Base-by-base conservation (phyloP, 2,888 invertebrate species). In the Pyrochroa serraticornis region DNA sequence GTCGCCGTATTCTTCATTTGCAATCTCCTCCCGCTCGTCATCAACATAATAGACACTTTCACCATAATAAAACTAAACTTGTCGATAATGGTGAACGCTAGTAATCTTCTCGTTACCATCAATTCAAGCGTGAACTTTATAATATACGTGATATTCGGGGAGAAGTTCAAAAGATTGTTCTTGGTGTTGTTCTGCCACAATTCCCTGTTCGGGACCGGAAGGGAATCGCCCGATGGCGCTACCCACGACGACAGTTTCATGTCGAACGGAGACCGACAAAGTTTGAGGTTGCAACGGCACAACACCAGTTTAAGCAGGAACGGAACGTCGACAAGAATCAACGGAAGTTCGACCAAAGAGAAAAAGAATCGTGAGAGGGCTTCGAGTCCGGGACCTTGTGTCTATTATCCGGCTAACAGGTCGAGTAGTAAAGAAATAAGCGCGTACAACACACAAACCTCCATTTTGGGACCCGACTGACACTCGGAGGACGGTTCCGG, bases 111-210 rank as follows among this genome's bases (percentile, higher is more conserved):
- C 62, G 96, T 98, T 53, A 97, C 95, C 63, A 89, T 97, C 77
- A 98, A 98, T 82, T 96, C 96, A 74, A 95, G 96, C 75, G 93
- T 97, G 62, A 98, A 98, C 81, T 97, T 98, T 79, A 88, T 98
- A 65, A 95, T 98, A 71, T 98, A 98, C 82, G 96, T 97, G 65
- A 96, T 96, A 66, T 97, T 97, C 78, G 97, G 97, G 1, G 94
- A 97, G 77, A 97, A 97, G 78, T 97, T 97, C 82, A 92, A 94
- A 76, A 84, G 92, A 60, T 87, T 95, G 64, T 93, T 95, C 78
- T 62, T 78, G 42, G 65, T 74, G 31, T 55, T 75, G 35, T 75
- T 75, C 54, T 75, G 75, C 56, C 66, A 83, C 58, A 74, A 75
- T 49, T 61, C 70, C 32, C 43, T 66, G 80, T 84, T 69, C 48